These are phyloP conservation scores for Chrysogorgia sp. DNA, from an alignment of 92 coral and sea anemone genomes.

Conservation along the genomic window DNA sequence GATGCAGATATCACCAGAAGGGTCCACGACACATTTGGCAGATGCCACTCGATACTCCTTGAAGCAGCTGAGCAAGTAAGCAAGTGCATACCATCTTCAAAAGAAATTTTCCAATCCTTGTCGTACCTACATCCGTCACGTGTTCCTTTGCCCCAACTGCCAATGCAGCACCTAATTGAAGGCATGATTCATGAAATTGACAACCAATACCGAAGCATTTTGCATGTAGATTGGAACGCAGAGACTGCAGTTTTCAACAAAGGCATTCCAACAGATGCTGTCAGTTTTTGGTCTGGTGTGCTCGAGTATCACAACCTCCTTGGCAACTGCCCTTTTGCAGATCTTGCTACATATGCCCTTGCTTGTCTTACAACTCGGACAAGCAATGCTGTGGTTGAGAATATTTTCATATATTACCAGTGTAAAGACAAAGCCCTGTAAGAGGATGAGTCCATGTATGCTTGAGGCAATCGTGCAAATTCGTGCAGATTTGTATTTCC, in stretches of 20 bases:
- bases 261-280: constrained; percentile 7
- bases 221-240: constrained; percentile 6
- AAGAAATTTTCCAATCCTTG: too few species aligned
- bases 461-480: background rate
- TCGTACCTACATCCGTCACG: too few species aligned
- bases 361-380: background rate
- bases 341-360: constrained; percentile 9
- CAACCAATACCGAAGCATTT: constrained; percentile 8
- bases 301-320: too few species aligned
- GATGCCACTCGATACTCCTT: constrained; percentile 6
- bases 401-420: background rate
- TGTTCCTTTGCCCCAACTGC: background rate
- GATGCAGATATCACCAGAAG: background rate
- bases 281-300: too few species aligned
- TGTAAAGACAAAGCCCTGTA: constrained; percentile 1
- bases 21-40: background rate
- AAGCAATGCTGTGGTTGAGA: constrained; percentile 11
- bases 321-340: background rate
- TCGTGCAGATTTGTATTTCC: too few species aligned
- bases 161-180: background rate
- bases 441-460: background rate
- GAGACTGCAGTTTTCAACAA: background rate
- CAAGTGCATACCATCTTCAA: background rate
- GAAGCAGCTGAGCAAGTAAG: constrained; percentile 2
- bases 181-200: background rate